phyloP scores from a whole-genome alignment of 1,140 invertebrate genomes.

The Cheumatopsyche charites region DNA sequence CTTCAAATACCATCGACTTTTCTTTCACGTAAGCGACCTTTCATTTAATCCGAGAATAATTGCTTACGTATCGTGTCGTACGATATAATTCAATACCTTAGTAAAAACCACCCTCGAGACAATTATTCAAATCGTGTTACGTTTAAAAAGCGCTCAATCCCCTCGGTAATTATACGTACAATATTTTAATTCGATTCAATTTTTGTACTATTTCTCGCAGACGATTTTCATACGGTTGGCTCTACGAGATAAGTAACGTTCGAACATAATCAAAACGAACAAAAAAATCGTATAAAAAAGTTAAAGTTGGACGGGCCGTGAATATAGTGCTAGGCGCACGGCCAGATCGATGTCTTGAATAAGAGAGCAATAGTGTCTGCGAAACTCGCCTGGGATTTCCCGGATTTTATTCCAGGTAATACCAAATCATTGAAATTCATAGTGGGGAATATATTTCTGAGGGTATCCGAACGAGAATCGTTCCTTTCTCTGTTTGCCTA shows the following conservation, averaged over 20 bases:
- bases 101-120: not conserved
- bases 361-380: slow-evolving; percentile 37
- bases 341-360: slow-evolving; percentile 34
- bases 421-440: slow-evolving; percentile 37
- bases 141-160: slow-evolving; percentile 8
- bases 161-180: slow-evolving; percentile 4
- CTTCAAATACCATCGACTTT: too few species aligned
- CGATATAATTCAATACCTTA: not conserved
- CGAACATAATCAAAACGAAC: too few species aligned
- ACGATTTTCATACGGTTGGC: not conserved
- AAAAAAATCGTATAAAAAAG: slow-evolving; percentile 8
- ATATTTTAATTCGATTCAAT: slow-evolving; percentile 5
- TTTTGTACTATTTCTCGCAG: not conserved
- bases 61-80: slow-evolving; percentile 8
- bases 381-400: slow-evolving; percentile 36
- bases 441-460: slow-evolving; percentile 35
- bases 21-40: too few species aligned
- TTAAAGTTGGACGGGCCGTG: slow-evolving; percentile 8
- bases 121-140: slow-evolving; percentile 13
- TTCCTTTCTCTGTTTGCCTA: slow-evolving; percentile 32
- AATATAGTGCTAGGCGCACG: slow-evolving; percentile 15
- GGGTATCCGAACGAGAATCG: slow-evolving; percentile 24
- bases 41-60: slow-evolving; percentile 11
- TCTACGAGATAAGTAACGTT: too few species aligned
- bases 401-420: slow-evolving; percentile 37